Evolutionary conservation across 2,888 invertebrate genomes (phyloP), one percentile per base, ranked within the genome.

Genomic region (Trissolcus japonicus): DNA sequence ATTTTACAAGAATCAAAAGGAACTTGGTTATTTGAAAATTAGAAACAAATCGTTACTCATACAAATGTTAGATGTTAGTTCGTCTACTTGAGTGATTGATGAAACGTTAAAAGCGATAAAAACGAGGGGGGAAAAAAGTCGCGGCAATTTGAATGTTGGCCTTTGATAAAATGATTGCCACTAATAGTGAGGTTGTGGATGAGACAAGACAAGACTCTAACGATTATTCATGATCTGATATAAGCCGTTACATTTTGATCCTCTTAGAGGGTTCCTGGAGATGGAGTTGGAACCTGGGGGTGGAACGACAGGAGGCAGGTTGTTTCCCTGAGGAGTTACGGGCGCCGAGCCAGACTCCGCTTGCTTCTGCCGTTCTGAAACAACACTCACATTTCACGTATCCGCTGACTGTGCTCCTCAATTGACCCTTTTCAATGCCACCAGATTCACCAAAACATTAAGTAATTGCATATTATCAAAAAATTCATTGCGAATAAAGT

Each of bases 181-280:
- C n/a, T 35, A 35, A 29, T 19, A 29, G 35, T 35, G 35, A 35
- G 7, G 40, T 68, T 65, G 73, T 74, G 74, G 74, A 57, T 16
- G 19, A 78, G 66, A 69, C 66, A 69, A 73, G 73, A 74, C 69
- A 35, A 35, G 46, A 60, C 48, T 43, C 19, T 67, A 54, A 74
- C 62, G 73, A 74, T 61, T 67, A 67, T 65, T 77, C 57, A 65
- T 73, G 75, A 75, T 75, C 67, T 72, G 75, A 88, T 85, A 86
- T 85, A 88, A 88, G 89, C 88, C 90, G 91, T 93, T 93, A 93
- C 93, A 95, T 92, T 95, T 95, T 82, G 95, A 95, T 92, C 95
- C 95, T 90, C 95, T 92, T 86, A 95, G 92, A 83, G 94, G 94
- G 89, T 94, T 94, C 86, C 95, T 92, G 82, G 93, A 93, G 91